Evolutionary conservation across 1,140 invertebrate genomes (phyloP).

Genomic region (Tetramorium simillimum): DNA sequence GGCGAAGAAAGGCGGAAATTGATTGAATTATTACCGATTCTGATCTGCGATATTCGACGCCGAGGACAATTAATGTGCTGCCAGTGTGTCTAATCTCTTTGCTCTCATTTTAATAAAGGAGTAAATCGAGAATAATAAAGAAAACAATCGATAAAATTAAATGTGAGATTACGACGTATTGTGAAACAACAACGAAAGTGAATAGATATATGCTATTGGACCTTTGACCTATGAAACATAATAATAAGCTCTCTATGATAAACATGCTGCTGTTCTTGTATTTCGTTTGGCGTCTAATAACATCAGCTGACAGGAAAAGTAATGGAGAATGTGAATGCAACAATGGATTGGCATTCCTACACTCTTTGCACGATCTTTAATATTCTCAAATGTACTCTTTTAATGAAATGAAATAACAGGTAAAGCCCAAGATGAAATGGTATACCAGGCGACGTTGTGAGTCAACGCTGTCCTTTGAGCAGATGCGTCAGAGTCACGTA

Average conservation of each 20-base stretch:
- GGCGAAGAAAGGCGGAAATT: not conserved
- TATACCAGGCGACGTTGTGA: not conserved
- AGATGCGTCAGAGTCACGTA: not conserved
- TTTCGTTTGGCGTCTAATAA: conserved; percentile 2
- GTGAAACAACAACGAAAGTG: not conserved
- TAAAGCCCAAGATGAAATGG: conserved; percentile 5
- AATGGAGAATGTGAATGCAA: conserved; percentile 7
- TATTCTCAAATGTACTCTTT: conserved; percentile 11
- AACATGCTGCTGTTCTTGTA: not conserved
- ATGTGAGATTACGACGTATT: not conserved
- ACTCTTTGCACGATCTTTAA: not conserved
- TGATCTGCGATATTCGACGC: not conserved
- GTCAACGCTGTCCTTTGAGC: conserved; percentile 14
- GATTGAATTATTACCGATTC: conserved; percentile 11
- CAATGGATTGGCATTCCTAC: not conserved
- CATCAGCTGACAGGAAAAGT: not conserved
- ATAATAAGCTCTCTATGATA: not conserved
- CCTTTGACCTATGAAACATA: not conserved
- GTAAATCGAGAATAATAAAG: not conserved
- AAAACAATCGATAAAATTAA: conserved; percentile 8
- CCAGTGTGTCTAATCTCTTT: too few species aligned
- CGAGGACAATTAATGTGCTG: not conserved
- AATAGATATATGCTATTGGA: not conserved
- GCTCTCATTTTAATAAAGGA: not conserved
- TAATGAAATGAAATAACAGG: not conserved